These are phyloP conservation scores for Tragelaphus buxtoni DNA, from an alignment of 2,113 vertebrate species.

Conservation along the genomic window DNA sequence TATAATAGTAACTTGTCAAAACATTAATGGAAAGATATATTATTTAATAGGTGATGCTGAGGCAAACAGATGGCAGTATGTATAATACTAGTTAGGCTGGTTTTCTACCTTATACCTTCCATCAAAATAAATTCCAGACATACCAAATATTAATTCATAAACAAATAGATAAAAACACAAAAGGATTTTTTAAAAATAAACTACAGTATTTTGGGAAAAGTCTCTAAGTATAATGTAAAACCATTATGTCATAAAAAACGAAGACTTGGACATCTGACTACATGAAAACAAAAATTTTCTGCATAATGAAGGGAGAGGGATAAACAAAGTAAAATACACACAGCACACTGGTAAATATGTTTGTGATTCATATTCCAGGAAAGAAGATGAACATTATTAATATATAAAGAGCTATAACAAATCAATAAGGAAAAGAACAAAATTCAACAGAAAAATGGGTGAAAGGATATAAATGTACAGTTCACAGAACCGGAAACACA, in stretches of 20 bases:
- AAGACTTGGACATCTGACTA: background rate
- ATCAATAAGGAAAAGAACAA: conserved; percentile 15
- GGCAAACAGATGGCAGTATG: background rate
- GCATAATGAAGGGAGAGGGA: background rate
- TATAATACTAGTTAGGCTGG: background rate
- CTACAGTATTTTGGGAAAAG: background rate
- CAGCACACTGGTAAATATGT: background rate
- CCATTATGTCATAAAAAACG: background rate
- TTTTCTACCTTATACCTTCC: background rate
- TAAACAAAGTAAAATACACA: background rate
- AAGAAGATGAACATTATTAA: background rate
- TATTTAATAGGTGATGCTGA: background rate
- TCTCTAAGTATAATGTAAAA: background rate
- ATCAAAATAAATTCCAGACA: background rate
- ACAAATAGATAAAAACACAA: conserved; percentile 11
- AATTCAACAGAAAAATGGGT: background rate
- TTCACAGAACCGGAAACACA: background rate
- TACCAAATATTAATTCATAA: background rate
- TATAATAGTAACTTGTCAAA: background rate
- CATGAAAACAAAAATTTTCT: conserved; percentile 14
- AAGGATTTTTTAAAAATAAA: background rate
- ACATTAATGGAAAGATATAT: background rate
- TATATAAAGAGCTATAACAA: background rate
- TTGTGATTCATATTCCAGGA: background rate
- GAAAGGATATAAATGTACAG: background rate